Conservation (phyloP, 2,113 vertebrate genomes). For the Polypterus senegalus region DNA sequence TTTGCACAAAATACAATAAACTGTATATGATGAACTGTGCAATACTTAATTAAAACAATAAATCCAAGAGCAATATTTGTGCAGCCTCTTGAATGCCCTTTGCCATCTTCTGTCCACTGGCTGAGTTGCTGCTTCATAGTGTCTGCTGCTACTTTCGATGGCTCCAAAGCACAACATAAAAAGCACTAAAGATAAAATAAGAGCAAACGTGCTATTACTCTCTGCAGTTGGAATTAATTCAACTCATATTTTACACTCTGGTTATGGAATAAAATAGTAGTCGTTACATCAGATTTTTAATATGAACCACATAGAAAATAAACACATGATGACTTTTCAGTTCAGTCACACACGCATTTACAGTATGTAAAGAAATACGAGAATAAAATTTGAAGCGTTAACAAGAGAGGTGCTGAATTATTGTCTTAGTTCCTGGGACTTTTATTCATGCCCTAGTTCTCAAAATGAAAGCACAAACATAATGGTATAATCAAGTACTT, state of each 20-base stretch:
- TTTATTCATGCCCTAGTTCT: no score
- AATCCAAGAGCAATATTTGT: constrained; percentile 75
- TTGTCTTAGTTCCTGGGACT: no score
- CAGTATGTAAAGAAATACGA: no score
- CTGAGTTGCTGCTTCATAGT: constrained; percentile 49
- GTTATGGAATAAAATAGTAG: constrained; percentile 68
- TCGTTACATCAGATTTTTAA: constrained; percentile 64
- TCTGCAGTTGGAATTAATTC: constrained; percentile 76
- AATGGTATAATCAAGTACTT: no score
- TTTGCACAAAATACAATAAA: constrained; percentile 75
- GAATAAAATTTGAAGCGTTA: no score
- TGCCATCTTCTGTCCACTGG: constrained; percentile 64
- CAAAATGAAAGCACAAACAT: no score
- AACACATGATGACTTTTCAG: background rate
- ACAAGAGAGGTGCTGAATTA: no score
- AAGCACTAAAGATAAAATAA: constrained; percentile 75
- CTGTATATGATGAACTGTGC: constrained; percentile 84
- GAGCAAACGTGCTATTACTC: constrained; percentile 67
- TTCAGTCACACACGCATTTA: no score
- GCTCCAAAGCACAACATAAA: constrained; percentile 63
- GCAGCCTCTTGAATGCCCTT: constrained; percentile 70
- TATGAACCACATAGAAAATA: background rate
- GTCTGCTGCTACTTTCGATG: constrained; percentile 50
- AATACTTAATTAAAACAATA: constrained; percentile 88
- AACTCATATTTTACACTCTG: constrained; percentile 80